Base-by-base conservation (phyloP, 2,888 invertebrate species). In the Nasonia oneida region DNA sequence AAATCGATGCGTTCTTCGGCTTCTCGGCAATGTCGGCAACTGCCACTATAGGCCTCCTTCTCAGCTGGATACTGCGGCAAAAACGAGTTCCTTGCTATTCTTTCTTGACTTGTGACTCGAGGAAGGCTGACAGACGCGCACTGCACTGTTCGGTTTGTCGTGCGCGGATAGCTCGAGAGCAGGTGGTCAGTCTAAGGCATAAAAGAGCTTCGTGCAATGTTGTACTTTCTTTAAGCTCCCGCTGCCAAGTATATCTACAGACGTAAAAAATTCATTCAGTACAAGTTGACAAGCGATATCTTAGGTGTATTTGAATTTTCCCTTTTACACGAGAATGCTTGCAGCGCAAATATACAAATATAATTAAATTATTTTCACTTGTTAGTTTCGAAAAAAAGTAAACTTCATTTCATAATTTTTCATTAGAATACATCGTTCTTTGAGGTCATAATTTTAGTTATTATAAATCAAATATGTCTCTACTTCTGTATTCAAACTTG, bases 1-100 rank as follows among this genome's bases (percentile, higher is more conserved):
- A 89, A 90, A 89, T 90, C 90, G 90, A 90, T 89, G 88, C 70
- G 57, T 47, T 73, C 42, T n/a, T 73, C 37, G 73, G 42, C 42
- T n/a, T n/a, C 39, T 37, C 14, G 42, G 73, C 29, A 67, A 33
- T 33, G 67, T 10, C 67, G 23, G 67, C 61, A 50, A 71, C 29
- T n/a, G 12, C 53, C 39, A n/a, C 23, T 61, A 61, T 10, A 50
- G 33, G 23, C 50, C 33, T 61, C 42, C 12, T 61, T 50, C 18
- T 18, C 74, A 15, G 78, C 33, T 57, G 53, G 74, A 53, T 74
- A 77, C 78, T 37, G n/a, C 23, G 2, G 42, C 42, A 83, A 71
- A 86, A 86, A 85, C 85, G 82, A 37, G 82, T 86, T 86, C 73
- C 33, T 12, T 53, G 57, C 71, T 33, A 70, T 79, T 83, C 71